phyloP scores from a whole-genome alignment of 1,140 invertebrate genomes.

The Ectropis grisescens region DNA sequence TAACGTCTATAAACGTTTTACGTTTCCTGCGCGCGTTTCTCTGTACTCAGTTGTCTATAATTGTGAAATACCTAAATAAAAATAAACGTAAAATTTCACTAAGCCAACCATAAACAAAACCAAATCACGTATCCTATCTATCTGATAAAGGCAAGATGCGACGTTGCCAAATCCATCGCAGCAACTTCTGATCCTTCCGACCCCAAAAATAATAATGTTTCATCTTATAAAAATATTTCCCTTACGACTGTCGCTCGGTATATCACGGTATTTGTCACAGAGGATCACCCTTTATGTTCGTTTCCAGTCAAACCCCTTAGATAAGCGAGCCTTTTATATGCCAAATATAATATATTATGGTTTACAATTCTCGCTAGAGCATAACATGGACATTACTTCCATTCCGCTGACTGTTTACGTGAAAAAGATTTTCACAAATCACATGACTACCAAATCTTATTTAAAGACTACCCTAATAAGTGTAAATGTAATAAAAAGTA shows the following conservation, averaged over 20 bases:
- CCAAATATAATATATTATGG: conserved; percentile 71
- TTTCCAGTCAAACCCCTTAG: conserved; percentile 70
- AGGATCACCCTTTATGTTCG: conserved; percentile 70
- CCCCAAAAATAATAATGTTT: conserved; percentile 70
- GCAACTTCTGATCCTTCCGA: conserved; percentile 53
- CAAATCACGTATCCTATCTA: conserved; percentile 1
- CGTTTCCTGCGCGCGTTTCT: conserved; percentile 46
- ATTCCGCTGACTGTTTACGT: too few relatives aligned
- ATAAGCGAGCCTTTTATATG: conserved; percentile 70
- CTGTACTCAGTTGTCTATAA: conserved; percentile 9
- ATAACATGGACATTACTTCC: conserved; percentile 30
- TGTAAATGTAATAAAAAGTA: too few relatives aligned
- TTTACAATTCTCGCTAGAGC: conserved; percentile 51
- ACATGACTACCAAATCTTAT: too few relatives aligned
- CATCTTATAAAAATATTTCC: conserved; percentile 71
- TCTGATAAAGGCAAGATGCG: conserved; percentile 14
- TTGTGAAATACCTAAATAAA: conserved; percentile 1
- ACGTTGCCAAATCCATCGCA: conserved; percentile 26
- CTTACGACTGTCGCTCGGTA: conserved; percentile 65
- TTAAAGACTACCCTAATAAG: too few relatives aligned
- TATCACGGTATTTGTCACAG: conserved; percentile 70
- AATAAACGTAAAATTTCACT: not conserved
- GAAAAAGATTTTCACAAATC: too few relatives aligned
- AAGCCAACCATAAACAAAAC: too few relatives aligned
- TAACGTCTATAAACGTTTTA: conserved; percentile 54